A percentile compares a stretch with the other conserved stretches of the same genome.
Conservation (phyloP, 2,888 invertebrate species). For the Magallana nippona region DNA sequence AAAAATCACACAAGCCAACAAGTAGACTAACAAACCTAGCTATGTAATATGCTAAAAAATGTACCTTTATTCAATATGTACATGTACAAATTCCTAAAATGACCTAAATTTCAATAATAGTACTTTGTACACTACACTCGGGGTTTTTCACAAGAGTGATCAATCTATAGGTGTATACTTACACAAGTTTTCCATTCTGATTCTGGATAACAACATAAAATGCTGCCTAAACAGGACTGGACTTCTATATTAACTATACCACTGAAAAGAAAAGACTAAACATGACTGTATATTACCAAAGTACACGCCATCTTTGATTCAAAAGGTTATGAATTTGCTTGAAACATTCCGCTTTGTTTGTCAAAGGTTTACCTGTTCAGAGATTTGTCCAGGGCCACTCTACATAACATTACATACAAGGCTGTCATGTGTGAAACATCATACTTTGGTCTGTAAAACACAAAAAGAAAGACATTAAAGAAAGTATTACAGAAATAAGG, state of each 20-base stretch:
- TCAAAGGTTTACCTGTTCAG: constrained; percentile 53
- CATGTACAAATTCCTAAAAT: too few species aligned
- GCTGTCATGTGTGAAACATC: constrained; percentile 53
- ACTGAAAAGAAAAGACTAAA: constrained; percentile 47
- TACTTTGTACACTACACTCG: too few species aligned
- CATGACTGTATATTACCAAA: too few species aligned
- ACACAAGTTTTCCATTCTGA: constrained; percentile 55
- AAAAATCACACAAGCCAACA: too few species aligned
- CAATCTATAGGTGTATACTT: not conserved
- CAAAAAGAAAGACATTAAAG: not conserved
- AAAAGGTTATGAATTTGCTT: not conserved
- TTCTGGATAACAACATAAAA: constrained; percentile 47
- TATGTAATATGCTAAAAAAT: too few species aligned
- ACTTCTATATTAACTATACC: constrained; percentile 44
- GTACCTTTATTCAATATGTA: too few species aligned
- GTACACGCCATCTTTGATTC: not conserved
- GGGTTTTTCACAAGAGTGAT: too few species aligned
- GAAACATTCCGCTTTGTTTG: not conserved
- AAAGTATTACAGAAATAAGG: too few species aligned
- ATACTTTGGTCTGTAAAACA: constrained; percentile 58
- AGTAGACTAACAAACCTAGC: too few species aligned
- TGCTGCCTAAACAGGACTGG: constrained; percentile 39
- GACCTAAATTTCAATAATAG: too few species aligned
- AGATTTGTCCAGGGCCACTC: constrained; percentile 59
- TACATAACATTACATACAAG: constrained; percentile 56